phyloP scores from a whole-genome alignment of 1,140 invertebrate species.

The Apolygus lucorum region DNA sequence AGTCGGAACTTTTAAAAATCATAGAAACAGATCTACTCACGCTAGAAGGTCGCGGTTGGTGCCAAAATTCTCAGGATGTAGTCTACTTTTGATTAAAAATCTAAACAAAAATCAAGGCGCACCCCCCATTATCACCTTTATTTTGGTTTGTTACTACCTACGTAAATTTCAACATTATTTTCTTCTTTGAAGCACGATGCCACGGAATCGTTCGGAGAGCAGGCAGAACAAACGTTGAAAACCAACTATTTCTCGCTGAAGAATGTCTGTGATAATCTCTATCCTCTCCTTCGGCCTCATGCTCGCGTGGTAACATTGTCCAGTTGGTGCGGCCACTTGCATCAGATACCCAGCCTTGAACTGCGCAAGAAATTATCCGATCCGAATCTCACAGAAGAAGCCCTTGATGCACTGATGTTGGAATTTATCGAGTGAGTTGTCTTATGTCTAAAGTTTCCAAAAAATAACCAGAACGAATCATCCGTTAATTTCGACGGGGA shows the following conservation, averaged over 20 bases:
- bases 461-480: too few species aligned
- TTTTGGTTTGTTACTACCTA: too few species aligned
- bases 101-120: too few species aligned
- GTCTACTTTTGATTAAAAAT: too few species aligned
- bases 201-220: conserved; percentile 39
- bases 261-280: conserved; percentile 52
- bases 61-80: too few species aligned
- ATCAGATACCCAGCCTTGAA: conserved; percentile 45
- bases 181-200: conserved; percentile 14
- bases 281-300: conserved; percentile 56
- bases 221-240: conserved; percentile 58
- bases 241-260: conserved; percentile 61
- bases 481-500: too few species aligned
- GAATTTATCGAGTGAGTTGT: conserved; percentile 52
- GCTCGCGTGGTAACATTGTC: conserved; percentile 67
- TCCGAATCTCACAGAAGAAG: conserved; percentile 45
- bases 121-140: too few species aligned
- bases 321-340: conserved; percentile 54
- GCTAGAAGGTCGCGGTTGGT: too few species aligned
- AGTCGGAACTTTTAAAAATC: too few species aligned
- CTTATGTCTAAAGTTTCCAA: too few species aligned
- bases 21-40: too few species aligned
- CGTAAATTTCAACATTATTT: too few species aligned
- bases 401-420: conserved; percentile 51
- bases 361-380: conserved; percentile 45